phyloP scores from a whole-genome alignment of 2,888 invertebrate species.

The Andrena marginata region DNA sequence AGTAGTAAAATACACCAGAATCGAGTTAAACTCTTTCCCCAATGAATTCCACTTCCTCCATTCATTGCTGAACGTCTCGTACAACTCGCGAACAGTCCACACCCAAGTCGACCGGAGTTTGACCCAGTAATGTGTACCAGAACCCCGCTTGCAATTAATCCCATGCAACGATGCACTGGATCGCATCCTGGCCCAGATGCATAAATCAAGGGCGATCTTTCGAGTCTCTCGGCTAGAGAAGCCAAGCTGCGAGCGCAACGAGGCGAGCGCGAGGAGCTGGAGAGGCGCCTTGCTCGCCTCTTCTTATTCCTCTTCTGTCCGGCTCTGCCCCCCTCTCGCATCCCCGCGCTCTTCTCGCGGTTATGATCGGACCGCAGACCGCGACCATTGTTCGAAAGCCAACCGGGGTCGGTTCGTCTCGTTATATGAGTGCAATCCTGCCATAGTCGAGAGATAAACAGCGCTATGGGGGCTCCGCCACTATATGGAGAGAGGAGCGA shows the following conservation, averaged over 20 bases:
- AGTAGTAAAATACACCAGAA: too few species aligned
- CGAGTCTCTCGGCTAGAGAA: constrained; percentile 33
- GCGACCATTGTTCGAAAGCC: constrained; percentile 78
- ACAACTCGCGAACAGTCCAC: not conserved
- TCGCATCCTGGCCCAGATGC: constrained; percentile 33
- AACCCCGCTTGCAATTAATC: constrained; percentile 18
- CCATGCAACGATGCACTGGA: constrained; percentile 10
- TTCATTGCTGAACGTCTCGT: not conserved
- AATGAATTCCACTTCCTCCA: not conserved
- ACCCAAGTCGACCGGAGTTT: not conserved
- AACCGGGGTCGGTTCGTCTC: constrained; percentile 75
- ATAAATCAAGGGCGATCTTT: constrained; percentile 77
- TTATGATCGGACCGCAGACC: constrained; percentile 77
- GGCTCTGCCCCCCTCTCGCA: constrained; percentile 10
- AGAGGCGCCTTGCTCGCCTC: constrained; percentile 57
- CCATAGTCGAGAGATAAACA: constrained; percentile 78
- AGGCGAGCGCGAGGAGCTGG: constrained; percentile 23
- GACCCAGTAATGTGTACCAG: not conserved
- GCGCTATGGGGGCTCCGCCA: constrained; percentile 73
- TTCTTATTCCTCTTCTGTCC: constrained; percentile 53
- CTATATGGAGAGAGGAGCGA: constrained; percentile 71
- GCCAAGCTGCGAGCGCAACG: constrained; percentile 28
- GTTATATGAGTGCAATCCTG: constrained; percentile 76
- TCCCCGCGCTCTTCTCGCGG: constrained; percentile 62
- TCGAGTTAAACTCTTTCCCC: too few species aligned